Percentiles rank a stretch among this genome's conserved stretches.
Conservation (phyloP, 1,140 invertebrate genomes). For the Lepidurus arcticus region DNA sequence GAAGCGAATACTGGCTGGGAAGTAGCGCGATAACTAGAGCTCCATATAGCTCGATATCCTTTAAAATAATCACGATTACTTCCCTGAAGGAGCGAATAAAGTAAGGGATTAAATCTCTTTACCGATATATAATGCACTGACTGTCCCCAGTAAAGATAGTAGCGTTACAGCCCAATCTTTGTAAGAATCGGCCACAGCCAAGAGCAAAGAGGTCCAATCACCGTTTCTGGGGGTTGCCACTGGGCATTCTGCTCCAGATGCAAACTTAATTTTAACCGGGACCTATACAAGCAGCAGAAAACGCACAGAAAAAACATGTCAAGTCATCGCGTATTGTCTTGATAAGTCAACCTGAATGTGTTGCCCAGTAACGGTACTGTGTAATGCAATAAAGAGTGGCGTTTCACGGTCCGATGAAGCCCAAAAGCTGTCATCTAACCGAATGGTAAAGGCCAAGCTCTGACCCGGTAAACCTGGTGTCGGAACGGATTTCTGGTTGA, state of each 20-base stretch:
- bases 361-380: conserved; percentile 22
- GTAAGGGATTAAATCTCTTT: neutral
- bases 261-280: conserved; percentile 24
- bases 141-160: conserved; percentile 26
- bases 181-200: conserved; percentile 20
- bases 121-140: conserved; percentile 33
- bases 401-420: neutral
- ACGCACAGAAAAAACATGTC: neutral
- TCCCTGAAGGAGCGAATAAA: neutral
- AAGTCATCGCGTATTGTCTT: neutral
- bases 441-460: neutral
- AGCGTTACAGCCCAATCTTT: conserved; percentile 32
- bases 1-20: conserved; percentile 25
- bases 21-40: conserved; percentile 23
- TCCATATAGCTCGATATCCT: conserved; percentile 27
- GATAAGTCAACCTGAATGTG: conserved; percentile 19
- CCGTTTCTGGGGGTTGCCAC: neutral
- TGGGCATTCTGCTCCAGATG: conserved; percentile 15
- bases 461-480: neutral
- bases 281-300: conserved; percentile 12
- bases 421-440: neutral
- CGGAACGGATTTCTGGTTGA: neutral
- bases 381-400: neutral
- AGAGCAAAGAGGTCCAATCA: conserved; percentile 7
- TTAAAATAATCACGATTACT: neutral